Evolutionary conservation across 2,888 invertebrate species (phyloP).

Genomic region (Bugulina stolonifera): DNA sequence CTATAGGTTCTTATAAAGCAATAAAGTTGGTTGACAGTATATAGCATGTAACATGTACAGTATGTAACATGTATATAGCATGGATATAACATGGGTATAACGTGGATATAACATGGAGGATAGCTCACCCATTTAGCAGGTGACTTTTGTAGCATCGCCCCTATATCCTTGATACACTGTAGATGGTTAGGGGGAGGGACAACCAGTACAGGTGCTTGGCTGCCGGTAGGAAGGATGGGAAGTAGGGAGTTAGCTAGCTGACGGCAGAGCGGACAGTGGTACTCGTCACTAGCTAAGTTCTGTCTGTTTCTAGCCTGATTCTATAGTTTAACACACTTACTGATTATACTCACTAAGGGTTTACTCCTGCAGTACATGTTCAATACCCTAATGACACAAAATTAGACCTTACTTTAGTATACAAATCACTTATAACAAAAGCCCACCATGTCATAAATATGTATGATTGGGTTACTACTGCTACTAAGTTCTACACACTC

Average conservation of each 20-base stretch:
- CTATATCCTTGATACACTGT: conserved; percentile 7
- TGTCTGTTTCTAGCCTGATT: not conserved
- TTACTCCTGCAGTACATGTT: too few relatives aligned
- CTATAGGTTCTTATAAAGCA: too few relatives aligned
- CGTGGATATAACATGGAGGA: too few relatives aligned
- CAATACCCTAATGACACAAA: too few relatives aligned
- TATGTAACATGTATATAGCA: too few relatives aligned
- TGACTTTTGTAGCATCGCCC: not conserved
- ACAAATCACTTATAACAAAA: not conserved
- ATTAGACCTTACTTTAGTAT: not conserved
- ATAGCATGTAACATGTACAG: too few relatives aligned
- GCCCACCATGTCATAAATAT: not conserved
- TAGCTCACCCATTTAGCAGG: conserved; percentile 16
- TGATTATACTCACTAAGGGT: too few relatives aligned
- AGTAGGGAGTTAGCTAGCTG: conserved; percentile 85
- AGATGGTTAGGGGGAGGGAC: not conserved
- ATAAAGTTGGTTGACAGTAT: too few relatives aligned
- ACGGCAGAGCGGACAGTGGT: conserved; percentile 88
- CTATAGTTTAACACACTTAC: not conserved
- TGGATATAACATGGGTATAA: too few relatives aligned
- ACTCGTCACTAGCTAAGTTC: conserved; percentile 65
- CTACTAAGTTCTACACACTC: too few relatives aligned
- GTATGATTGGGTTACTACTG: too few relatives aligned
- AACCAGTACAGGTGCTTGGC: not conserved
- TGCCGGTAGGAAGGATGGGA: conserved; percentile 54